phyloP scores from a whole-genome alignment of 2,888 invertebrate genomes.

The Neoitamus cyanurus region DNA sequence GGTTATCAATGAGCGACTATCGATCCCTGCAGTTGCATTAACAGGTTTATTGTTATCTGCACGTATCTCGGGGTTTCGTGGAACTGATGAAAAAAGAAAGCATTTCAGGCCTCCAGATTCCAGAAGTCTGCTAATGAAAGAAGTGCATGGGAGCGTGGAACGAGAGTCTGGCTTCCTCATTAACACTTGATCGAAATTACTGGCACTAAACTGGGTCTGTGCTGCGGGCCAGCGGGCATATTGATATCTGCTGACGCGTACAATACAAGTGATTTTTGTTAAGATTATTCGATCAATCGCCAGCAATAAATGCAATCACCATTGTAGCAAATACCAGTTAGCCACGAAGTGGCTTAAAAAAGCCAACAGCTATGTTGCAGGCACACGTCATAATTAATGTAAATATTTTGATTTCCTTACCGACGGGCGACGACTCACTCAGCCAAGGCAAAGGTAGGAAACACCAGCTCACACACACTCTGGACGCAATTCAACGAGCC shows the following conservation, averaged over 20 bases:
- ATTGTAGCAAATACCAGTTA: not conserved
- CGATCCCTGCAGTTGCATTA: not conserved
- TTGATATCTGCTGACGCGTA: not conserved
- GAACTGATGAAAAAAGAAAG: not conserved
- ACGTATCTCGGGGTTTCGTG: not conserved
- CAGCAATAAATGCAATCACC: not conserved
- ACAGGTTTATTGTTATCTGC: not conserved
- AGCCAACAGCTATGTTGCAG: not conserved
- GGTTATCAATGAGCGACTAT: not conserved
- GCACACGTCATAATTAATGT: conserved; percentile 36
- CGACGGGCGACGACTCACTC: no score
- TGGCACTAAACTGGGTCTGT: not conserved
- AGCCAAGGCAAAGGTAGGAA: not conserved
- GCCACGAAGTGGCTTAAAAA: not conserved
- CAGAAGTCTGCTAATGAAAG: not conserved
- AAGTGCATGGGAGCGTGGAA: not conserved
- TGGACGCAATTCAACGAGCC: not conserved
- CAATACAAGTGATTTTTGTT: not conserved
- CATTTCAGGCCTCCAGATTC: not conserved
- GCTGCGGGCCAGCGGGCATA: not conserved
- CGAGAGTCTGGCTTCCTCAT: not conserved
- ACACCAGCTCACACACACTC: not conserved
- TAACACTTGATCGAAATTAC: not conserved
- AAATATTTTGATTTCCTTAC: conserved; percentile 36
- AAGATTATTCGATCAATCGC: not conserved